A percentile compares a stretch with the other conserved stretches of the same genome.
phyloP scores from a whole-genome alignment of 1,140 invertebrate genomes.

The Leptinotarsa undecemlineata region DNA sequence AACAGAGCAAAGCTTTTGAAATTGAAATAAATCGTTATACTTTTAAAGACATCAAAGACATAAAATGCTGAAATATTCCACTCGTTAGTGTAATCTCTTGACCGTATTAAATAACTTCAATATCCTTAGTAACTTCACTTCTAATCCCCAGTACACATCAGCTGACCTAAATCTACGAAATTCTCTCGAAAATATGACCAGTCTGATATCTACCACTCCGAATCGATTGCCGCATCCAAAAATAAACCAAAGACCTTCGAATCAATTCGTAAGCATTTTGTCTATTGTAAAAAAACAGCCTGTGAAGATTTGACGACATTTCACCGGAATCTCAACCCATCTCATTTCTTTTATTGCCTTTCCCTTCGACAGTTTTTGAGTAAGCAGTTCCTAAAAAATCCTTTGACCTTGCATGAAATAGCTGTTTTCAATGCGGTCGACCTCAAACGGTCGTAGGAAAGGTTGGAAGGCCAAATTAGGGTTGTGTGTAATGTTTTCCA shows the following conservation, averaged over 20 bases:
- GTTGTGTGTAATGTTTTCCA: slow-evolving; percentile 49
- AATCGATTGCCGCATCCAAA: slow-evolving; percentile 10
- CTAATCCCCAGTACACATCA: neutral
- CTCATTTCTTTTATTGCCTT: slow-evolving; percentile 34
- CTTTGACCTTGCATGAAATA: slow-evolving; percentile 28
- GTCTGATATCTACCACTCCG: neutral
- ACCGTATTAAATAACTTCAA: no score
- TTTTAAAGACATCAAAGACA: no score
- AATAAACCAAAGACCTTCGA: slow-evolving; percentile 25
- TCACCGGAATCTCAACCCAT: slow-evolving; percentile 19
- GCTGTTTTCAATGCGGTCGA: slow-evolving; percentile 33
- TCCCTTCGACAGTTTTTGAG: slow-evolving; percentile 35
- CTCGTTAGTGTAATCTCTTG: no score
- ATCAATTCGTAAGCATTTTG: slow-evolving; percentile 19
- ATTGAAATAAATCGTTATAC: no score
- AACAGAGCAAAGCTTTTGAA: no score
- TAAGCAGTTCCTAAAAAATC: slow-evolving; percentile 21
- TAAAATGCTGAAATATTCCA: no score
- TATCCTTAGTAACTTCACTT: neutral
- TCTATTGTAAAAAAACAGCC: slow-evolving; percentile 30
- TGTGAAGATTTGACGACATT: slow-evolving; percentile 17
- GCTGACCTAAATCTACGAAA: slow-evolving; percentile 7
- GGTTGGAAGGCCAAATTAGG: slow-evolving; percentile 45
- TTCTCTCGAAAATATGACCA: neutral
- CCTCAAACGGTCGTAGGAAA: slow-evolving; percentile 39